Base-by-base conservation (phyloP, 1,140 invertebrate species). In the Drosophila seguyi region DNA sequence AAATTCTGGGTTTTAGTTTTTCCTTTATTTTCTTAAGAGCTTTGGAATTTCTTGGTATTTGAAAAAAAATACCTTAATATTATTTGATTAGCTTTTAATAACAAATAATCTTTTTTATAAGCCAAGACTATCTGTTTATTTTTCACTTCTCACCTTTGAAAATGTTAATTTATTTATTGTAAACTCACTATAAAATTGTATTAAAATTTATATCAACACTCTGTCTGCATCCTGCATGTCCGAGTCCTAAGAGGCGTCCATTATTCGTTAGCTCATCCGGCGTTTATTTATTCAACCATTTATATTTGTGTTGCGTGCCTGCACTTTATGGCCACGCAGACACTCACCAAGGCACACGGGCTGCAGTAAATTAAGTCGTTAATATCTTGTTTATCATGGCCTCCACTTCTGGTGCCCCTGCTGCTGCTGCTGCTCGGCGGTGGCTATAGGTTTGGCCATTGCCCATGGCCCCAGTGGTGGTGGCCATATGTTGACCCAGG, bases 311-410 rank as follows among this genome's bases (percentile, higher is more conserved):
- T 81, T 85, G 77, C 74, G 59, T 81, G 85, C 66, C 81, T 90
- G 81, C 81, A 85, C 73, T 85, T 90, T 79, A 90, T 81, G 85
- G 45, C 78, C 77, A 68, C 27, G 57, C 58, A 71, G 60, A 71
- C 63, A 68, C 66, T 59, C 52, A 55, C 34, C 45, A 60, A 42
- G 77, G 65, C 60, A 74, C 57, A 79, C 63, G 56, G 52, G 58
- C 58, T 81, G 81, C 85, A 90, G 81, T 87, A 90, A 90, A 90
- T 90, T 90, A 90, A 90, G 85, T 90, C 85, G 81, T 90, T 90
- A 90, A 90, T 90, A 85, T 90, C 74, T 90, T 90, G 85, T 90
- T 90, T 90, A 90, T 90, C 81, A 81, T 79, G 85, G 69, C 72
- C 84, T 67, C 38, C 45, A 48, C 62, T 48, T 59, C 45, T 38